Evolutionary conservation across 2,888 invertebrate genomes (phyloP).

Genomic region (Kuschelorhynchus macadamiae): DNA sequence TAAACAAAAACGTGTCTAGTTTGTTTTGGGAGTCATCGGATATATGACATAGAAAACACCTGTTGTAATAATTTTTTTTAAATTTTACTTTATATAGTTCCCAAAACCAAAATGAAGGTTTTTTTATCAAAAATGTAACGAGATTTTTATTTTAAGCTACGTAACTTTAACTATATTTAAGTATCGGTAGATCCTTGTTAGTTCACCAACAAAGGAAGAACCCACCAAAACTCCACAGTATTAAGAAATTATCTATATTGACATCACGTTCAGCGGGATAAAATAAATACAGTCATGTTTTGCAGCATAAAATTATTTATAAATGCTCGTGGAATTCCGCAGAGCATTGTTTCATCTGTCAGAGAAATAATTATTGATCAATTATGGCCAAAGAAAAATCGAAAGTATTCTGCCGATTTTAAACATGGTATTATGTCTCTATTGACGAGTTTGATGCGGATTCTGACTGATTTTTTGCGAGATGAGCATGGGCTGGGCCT

Average conservation of each 20-base stretch:
- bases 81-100: no score
- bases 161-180: no score
- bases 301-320: constrained; percentile 45
- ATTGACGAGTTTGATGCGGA: constrained; percentile 32
- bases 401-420: constrained; percentile 41
- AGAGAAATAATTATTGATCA: constrained; percentile 48
- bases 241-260: constrained; percentile 49
- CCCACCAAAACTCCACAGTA: constrained; percentile 32
- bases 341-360: constrained; percentile 48
- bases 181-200: no score
- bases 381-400: constrained; percentile 45
- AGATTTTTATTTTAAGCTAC: no score
- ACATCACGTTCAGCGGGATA: constrained; percentile 43
- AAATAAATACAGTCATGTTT: constrained; percentile 47
- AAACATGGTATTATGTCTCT: constrained; percentile 46
- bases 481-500: neutral
- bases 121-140: no score
- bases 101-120: no score
- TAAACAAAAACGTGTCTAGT: no score
- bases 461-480: neutral
- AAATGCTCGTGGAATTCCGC: constrained; percentile 39
- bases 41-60: no score
- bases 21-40: no score
- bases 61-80: no score
- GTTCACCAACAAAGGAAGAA: no score